Evolutionary conservation across 2,113 vertebrate species (phyloP).

Genomic region (human (Homo sapiens)): GRCh38 chr4:18438501-18439000

Average conservation of each 20-base stretch:
- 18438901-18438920: neutral
- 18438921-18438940: neutral
- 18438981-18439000: neutral
- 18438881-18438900: neutral
- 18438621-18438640: neutral
- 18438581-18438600: neutral
- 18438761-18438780: neutral
- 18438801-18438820: neutral
- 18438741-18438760: neutral
- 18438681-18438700: neutral
- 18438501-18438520: too few species aligned
- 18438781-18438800: neutral
- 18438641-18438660: neutral
- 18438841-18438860: neutral
- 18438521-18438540: too few species aligned
- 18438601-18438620: neutral
- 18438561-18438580: neutral
- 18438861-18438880: neutral
- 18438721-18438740: neutral
- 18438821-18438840: neutral
- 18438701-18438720: neutral
- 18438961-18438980: neutral
- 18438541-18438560: neutral
- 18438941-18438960: conserved; percentile 11
- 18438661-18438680: neutral